phyloP scores from a whole-genome alignment of 1,140 invertebrate genomes.

The Notospermus geniculatus region DNA sequence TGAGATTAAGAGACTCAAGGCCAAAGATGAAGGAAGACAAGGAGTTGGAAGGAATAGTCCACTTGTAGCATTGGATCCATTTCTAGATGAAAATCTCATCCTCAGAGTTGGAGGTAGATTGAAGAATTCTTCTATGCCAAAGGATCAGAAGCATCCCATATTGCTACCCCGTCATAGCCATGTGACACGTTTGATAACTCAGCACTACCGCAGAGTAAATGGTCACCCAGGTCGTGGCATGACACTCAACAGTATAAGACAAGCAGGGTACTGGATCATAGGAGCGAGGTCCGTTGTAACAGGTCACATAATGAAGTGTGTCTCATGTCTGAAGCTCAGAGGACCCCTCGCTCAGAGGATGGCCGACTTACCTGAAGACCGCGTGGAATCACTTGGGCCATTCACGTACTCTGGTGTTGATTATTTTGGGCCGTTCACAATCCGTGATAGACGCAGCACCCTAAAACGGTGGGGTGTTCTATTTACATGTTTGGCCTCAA shows the following conservation, averaged over 20 bases:
- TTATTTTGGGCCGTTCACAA: conserved; percentile 9
- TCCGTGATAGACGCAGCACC: no score
- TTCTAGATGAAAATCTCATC: background rate
- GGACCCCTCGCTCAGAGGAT: conserved; percentile 9
- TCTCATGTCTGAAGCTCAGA: background rate
- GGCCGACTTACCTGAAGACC: conserved; percentile 10
- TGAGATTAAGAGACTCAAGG: no score
- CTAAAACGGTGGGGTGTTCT: no score
- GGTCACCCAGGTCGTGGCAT: no score
- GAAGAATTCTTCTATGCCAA: background rate
- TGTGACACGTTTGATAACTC: no score
- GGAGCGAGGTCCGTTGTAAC: no score
- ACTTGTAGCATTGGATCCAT: background rate
- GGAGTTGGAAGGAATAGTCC: background rate
- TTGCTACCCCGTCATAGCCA: no score
- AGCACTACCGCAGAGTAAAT: no score
- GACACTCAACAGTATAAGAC: no score
- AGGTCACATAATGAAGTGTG: background rate
- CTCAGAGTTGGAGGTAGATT: conserved; percentile 5
- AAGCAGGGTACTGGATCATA: no score
- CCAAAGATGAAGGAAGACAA: background rate
- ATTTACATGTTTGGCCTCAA: no score
- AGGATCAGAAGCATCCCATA: conserved; percentile 12
- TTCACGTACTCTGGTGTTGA: conserved; percentile 7
- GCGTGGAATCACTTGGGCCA: conserved; percentile 5